Conservation (phyloP, 2,797 vertebrate species). For the Brachyrhaphis roseni region DNA sequence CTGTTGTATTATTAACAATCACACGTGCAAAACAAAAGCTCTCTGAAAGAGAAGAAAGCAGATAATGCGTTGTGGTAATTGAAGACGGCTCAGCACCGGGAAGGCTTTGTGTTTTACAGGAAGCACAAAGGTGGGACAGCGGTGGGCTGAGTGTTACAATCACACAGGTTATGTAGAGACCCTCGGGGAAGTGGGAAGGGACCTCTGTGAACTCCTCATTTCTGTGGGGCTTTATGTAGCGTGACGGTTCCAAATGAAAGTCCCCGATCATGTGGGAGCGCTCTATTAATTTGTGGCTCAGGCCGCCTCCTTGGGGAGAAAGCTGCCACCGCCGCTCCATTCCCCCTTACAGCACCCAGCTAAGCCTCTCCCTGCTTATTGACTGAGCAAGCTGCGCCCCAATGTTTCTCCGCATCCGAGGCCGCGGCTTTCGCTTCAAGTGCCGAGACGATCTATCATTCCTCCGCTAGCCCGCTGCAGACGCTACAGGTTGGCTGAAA, state of each 20-base stretch:
- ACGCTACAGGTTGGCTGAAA: conserved; percentile 60
- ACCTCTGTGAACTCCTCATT: conserved; percentile 71
- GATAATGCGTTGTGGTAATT: conserved; percentile 25
- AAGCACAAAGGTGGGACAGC: conserved; percentile 33
- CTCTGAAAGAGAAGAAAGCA: conserved; percentile 15
- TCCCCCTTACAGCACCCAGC: conserved; percentile 46
- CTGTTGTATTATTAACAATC: conserved; percentile 11
- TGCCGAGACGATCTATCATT: conserved; percentile 64
- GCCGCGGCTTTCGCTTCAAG: conserved; percentile 51
- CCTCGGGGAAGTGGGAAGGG: conserved; percentile 52
- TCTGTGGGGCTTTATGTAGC: conserved; percentile 74
- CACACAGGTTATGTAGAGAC: conserved; percentile 70
- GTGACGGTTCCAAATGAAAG: conserved; percentile 80
- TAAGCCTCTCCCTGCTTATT: conserved; percentile 63
- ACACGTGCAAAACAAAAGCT: conserved; percentile 5
- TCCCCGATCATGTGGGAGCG: conserved; percentile 66
- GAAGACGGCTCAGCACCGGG: conserved; percentile 22
- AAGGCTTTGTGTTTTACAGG: conserved; percentile 20
- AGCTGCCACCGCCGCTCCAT: conserved; percentile 44
- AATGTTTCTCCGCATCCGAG: conserved; percentile 50
- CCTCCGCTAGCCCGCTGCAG: conserved; percentile 40
- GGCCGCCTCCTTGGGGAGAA: conserved; percentile 64
- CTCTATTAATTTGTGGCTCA: conserved; percentile 78
- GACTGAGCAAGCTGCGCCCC: conserved; percentile 56
- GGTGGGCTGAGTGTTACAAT: conserved; percentile 49